Evolutionary conservation across 2,888 invertebrate species (phyloP), one percentile per base, ranked within the genome.

Genomic region (Ectemnius cavifrons): DNA sequence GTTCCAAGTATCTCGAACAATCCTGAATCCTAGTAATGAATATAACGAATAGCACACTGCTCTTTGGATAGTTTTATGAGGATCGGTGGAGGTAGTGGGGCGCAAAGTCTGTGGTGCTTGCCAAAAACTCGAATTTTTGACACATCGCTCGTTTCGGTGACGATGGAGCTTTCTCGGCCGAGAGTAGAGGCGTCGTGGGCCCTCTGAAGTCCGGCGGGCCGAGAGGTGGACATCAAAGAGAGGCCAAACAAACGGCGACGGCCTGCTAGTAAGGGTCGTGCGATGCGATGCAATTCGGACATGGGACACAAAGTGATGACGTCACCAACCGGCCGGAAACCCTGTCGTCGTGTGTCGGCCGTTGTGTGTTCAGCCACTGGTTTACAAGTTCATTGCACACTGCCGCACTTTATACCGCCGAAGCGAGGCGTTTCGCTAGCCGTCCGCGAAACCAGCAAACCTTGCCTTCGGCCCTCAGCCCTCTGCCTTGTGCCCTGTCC

Each of bases 201-300:
- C 78, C 87, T 87, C 83, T 85, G 86, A 86, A 88, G 89, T 87
- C 86, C 79, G 82, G 71, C 84, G 75, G 82, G 76, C 79, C 82
- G 81, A 81, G 37, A 37, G 82, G 80, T 81, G 86, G 88, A 89
- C 89, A 89, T 89, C 89, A 89, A 89, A 89, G 89, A 88, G 87
- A 87, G 86, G 84, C 82, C 87, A 88, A 88, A 89, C 88, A 88
- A 86, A 88, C 88, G 83, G 71, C 37, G 37, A 37, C 37, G 37
- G 37, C 37, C 37, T 37, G 69, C 77, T 65, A 70, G 84, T 84
- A 84, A 83, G 85, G 84, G 82, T 84, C 83, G 78, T 83, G 80
- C 83, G 86, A 87, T 85, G 85, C 86, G 86, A 86, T 87, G 88
- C 88, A 88, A 89, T 89, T 89, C 87, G 88, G 88, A 89, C 89